Evolutionary conservation across 2,797 vertebrate species (phyloP), one percentile per base, ranked within the genome.

Genomic region (Karalla daura): DNA sequence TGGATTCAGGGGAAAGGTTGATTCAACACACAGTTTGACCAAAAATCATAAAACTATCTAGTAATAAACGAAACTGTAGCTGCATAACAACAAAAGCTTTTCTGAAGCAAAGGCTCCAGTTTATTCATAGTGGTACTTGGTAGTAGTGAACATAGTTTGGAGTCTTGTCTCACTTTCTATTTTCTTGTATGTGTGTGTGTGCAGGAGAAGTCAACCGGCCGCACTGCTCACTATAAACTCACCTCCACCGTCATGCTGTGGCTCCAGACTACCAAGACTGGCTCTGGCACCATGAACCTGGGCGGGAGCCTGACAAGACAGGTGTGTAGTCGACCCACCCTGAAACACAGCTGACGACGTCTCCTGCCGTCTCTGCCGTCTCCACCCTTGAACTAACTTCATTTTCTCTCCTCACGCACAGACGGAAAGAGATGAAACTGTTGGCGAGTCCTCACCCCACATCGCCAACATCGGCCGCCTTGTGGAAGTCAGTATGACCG

Each of bases 241-340:
- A 99, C 98, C 88, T 99, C 98, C 80, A 99, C 98, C 0, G 97
- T 99, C 91, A 99, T 99, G 98, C 93, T 99, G 76, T 99, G 98
- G 98, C 96, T 99, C 86, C 98, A 99, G 85, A 99, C 97, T 75
- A 99, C 97, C 60, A 99, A 99, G 85, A 95, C 95, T 0, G 97
- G 95, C 69, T 99, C 98, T 0, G 98, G 98, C 43, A 99, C 97
- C 78, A 99, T 99, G 97, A 99, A 99, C 92, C 94, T 99, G 1
- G 97, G 97, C 1, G 97, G 98, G 77, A 99, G 98, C 89, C 96
- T 99, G 7, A 99, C 97, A 81, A 95, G 98, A 96, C 98, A 99
- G 96, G 97, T 98, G 89, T 0, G 12, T 15, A 43, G 21, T 40
- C 6, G 5, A 18, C n/a, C 24, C 36, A 0, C 43, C 10, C 11